A percentile compares a stretch with the other conserved stretches of the same genome.
phyloP scores from a whole-genome alignment of 2,888 invertebrate species.

The Priocnemis perturbator region DNA sequence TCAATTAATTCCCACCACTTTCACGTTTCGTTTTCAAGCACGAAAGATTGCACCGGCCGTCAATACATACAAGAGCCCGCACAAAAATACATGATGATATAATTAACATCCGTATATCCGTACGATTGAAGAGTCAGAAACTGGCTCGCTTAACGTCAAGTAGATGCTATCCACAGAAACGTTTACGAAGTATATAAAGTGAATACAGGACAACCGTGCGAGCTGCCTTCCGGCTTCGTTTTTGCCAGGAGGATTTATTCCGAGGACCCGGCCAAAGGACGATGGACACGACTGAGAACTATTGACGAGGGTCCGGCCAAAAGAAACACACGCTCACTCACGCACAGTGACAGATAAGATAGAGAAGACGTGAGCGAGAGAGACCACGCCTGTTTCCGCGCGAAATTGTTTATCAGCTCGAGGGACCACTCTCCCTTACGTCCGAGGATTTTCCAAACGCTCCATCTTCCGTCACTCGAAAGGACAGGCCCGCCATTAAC shows the following conservation, averaged over 20 bases:
- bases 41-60: no score
- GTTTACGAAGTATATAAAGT: no score
- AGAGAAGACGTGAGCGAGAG: slow-evolving; percentile 1
- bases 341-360: slow-evolving; percentile 11
- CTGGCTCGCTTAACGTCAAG: no score
- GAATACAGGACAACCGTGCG: no score
- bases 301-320: slow-evolving; percentile 47
- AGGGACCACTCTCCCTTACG: slow-evolving; percentile 24
- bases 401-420: slow-evolving; percentile 52
- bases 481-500: slow-evolving; percentile 46
- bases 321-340: background rate
- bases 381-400: slow-evolving; percentile 13
- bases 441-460: slow-evolving; percentile 53
- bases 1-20: no score
- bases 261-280: slow-evolving; percentile 26
- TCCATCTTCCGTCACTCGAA: slow-evolving; percentile 45
- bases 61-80: no score
- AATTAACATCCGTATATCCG: no score
- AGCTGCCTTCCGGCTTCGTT: no score
- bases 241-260: slow-evolving; percentile 21
- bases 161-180: no score
- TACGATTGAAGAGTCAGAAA: no score
- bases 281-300: slow-evolving; percentile 29
- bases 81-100: no score
- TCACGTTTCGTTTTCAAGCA: no score